Base-by-base conservation (phyloP, 1,140 invertebrate genomes). In the Atta texana region DNA sequence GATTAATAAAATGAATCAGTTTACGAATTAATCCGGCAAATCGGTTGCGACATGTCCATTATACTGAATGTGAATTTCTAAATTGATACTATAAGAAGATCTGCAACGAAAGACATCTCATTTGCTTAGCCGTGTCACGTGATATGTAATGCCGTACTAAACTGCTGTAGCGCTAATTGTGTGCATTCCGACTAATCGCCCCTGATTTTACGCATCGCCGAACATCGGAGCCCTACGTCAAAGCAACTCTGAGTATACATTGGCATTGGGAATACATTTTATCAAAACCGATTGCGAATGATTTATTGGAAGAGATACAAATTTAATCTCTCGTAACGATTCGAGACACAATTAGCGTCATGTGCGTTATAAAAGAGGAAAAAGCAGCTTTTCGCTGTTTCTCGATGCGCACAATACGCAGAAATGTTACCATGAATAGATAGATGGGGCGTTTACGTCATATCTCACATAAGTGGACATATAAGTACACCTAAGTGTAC, bases 141-240 rank as follows among this genome's bases (percentile, higher is more conserved):
- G 78, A 39, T 34, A 75, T 63, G 80, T 74, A 82, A 82, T 49
- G 21, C 76, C 28, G 24, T 21, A 8, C 10, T 34, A 51, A 51
- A 28, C 74, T 24, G 34, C 14, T 84, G 88, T 82, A 77, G 74
- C 85, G 74, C 85, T 90, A 89, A 90, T 90, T 90, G 88, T 75
- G 88, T 84, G 89, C 86, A 87, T 90, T 90, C 88, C 89, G 85
- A 89, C 86, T 82, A 89, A 89, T 89, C 88, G 86, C 89, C 88
- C 85, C 85, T 89, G 89, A 90, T 90, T 90, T 90, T 87, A 87
- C 89, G 85, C 89, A 85, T 87, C 88, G 74, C 57, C 72, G 34
- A 72, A 78, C 85, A 84, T 84, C 77, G 77, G 86, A 51, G n/a
- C 49, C 53, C 31, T 21, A 68, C 76, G 71, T 89, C 85, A 90